Evolutionary conservation across 2,113 vertebrate species (phyloP), one percentile per base, ranked within the genome.

Genomic region (Mustela lutreola): DNA sequence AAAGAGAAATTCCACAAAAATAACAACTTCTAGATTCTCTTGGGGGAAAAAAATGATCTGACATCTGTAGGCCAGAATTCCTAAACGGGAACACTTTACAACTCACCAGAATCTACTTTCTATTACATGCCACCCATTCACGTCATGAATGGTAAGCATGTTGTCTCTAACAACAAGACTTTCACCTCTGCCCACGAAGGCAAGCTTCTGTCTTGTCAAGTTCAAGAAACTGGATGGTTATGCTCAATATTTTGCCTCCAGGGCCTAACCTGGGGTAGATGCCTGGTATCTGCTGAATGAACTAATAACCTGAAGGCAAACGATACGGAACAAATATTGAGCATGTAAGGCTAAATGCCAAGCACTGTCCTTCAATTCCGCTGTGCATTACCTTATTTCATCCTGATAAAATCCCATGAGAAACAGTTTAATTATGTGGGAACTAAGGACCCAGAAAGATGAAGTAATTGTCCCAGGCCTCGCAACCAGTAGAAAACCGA

Each of bases 381-480:
- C 75, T 45, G 28, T 48, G 60, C 39, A 67, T 58, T 48, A 63
- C 73, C 56, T 93, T 82, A 92, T 86, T 95, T 86, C 92, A 70
- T 50, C 50, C 48, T 45, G 50, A 80, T 39, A 88, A 24, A 93
- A 48, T 7, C 76, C 45, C 85, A 91, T 8, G 63, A 94, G 65
- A n/a, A 83, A 75, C 93, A 92, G 60, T 87, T 89, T 73, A 97
- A 94, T 79, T 80, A 88, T 12, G 10, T 33, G 71, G 62, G 24
- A 94, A 83, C 26, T 67, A 88, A 42, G 31, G 45, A 31, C 50
- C 82, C 84, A 60, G 42, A 48, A 79, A 76, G 24, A 91, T 63
- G 67, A 86, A 96, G 62, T 83, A 93, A 90, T 12, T 70, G 56
- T 53, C 50, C 7, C 24, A 45, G 89, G 86, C 26, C 75, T 87